Percentiles rank a stretch among this genome's conserved stretches.
These are phyloP conservation scores for Psittacula derbiana DNA, from an alignment of 2,797 vertebrate species.

Conservation along the genomic window DNA sequence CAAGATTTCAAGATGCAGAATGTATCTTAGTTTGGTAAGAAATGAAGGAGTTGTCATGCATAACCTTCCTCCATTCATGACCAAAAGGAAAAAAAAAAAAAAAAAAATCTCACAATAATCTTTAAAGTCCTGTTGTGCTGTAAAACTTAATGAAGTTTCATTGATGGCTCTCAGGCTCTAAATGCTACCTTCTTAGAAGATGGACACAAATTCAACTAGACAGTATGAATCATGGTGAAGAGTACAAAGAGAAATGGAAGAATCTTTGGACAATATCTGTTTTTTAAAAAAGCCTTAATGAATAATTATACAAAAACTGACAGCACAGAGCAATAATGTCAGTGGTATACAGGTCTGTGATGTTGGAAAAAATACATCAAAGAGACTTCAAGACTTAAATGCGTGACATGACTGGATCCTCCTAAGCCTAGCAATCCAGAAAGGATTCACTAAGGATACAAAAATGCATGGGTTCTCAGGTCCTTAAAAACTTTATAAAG, in stretches of 20 bases:
- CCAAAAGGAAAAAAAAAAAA: slow-evolving; percentile 32
- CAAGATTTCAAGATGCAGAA: neutral
- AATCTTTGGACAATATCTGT: neutral
- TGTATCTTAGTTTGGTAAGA: slow-evolving; percentile 1
- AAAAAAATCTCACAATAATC: slow-evolving; percentile 5
- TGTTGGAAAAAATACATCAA: neutral
- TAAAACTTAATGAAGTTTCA: slow-evolving; percentile 4
- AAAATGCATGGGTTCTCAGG: fast-evolving
- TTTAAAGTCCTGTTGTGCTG: slow-evolving; percentile 9
- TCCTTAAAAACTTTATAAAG: neutral
- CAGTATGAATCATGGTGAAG: neutral
- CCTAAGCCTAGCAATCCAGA: neutral
- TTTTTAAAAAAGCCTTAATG: neutral
- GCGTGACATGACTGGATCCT: fast-evolving
- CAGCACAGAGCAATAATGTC: neutral
- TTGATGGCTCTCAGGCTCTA: slow-evolving; percentile 14
- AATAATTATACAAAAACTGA: neutral
- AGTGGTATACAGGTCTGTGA: neutral
- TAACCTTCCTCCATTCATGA: neutral
- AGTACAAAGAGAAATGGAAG: neutral
- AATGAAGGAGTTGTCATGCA: slow-evolving; percentile 7
- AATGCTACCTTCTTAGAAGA: neutral
- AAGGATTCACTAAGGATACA: neutral
- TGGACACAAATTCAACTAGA: slow-evolving; percentile 11
- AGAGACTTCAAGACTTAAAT: neutral